A percentile compares a stretch with the other conserved stretches of the same genome.
These are phyloP conservation scores for Amiota minor DNA, from an alignment of 2,888 invertebrate species.

Conservation along the genomic window DNA sequence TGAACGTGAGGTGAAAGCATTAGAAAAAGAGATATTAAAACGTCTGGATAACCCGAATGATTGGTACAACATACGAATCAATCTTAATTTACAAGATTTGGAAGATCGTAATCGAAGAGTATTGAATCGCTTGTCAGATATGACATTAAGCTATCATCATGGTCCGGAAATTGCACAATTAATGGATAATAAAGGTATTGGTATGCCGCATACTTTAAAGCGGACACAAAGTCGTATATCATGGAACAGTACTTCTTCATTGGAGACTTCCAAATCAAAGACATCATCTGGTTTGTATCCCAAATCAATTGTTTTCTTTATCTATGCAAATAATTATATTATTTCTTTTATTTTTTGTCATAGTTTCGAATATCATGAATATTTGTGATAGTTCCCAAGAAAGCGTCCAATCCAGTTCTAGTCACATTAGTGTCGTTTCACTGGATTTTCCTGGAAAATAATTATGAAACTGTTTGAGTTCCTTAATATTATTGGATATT, in stretches of 20 bases:
- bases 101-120: slow-evolving; percentile 77
- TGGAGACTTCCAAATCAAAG: slow-evolving; percentile 35
- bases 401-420: slow-evolving; percentile 34
- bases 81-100: slow-evolving; percentile 76
- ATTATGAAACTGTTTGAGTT: slow-evolving; percentile 5
- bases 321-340: no score
- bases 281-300: no score
- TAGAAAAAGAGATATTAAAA: slow-evolving; percentile 59
- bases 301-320: no score
- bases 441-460: slow-evolving; percentile 60
- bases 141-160: slow-evolving; percentile 68
- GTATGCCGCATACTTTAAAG: slow-evolving; percentile 67
- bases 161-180: slow-evolving; percentile 64
- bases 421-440: slow-evolving; percentile 63
- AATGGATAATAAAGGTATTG: slow-evolving; percentile 68
- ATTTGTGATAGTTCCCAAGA: no score
- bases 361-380: no score
- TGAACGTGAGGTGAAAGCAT: slow-evolving; percentile 67
- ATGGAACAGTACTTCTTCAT: slow-evolving; percentile 61
- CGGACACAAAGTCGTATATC: slow-evolving; percentile 60
- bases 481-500: no score
- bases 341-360: no score
- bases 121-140: slow-evolving; percentile 76
- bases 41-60: slow-evolving; percentile 62
- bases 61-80: slow-evolving; percentile 51